Evolutionary conservation across 2,113 vertebrate species (phyloP), one percentile per base, ranked within the genome.

Genomic region (Platysteira castanea): DNA sequence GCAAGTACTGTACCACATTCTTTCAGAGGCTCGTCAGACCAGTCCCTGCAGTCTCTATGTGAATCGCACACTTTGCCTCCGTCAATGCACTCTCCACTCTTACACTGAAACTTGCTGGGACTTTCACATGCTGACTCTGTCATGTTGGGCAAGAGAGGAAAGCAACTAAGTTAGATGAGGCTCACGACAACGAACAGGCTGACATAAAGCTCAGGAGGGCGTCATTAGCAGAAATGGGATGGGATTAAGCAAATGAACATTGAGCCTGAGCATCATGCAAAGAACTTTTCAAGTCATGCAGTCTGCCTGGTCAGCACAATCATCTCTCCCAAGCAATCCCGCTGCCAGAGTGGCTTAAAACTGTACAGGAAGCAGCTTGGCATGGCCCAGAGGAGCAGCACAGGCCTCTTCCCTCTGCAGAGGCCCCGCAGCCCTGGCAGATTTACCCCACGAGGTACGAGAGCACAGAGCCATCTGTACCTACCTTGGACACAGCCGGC

Each of bases 21-120:
- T 97, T 99, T 99, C 96, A 98, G 96, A 78, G 99, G 99, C 93
- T 99, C 99, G 91, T 99, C 99, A 41, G 99, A 99, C 99, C 99
- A 99, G 97, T 99, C 99, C 94, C 98, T 98, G 98, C 99, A 99
- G 98, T 99, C 99, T 95, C 98, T 99, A 82, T 98, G 98, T 52
- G 98, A 98, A 98, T 99, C 99, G 84, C 99, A 99, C 98, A 99
- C 99, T 98, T 99, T 99, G 97, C 96, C 97, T 98, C 98, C 98
- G 97, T 99, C 99, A 84, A 99, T 99, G 96, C 99, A 99, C 97
- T 99, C 99, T 75, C 99, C 99, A 93, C 98, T 99, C 97, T 98
- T 99, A 98, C 99, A 99, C 98, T 98, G 98, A 97, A 99, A 99
- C 97, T 98, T 99, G 95, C 95, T 98, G 24, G 98, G 98, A 82